phyloP scores from a whole-genome alignment of 2,113 vertebrate genomes.

The Indri indri region DNA sequence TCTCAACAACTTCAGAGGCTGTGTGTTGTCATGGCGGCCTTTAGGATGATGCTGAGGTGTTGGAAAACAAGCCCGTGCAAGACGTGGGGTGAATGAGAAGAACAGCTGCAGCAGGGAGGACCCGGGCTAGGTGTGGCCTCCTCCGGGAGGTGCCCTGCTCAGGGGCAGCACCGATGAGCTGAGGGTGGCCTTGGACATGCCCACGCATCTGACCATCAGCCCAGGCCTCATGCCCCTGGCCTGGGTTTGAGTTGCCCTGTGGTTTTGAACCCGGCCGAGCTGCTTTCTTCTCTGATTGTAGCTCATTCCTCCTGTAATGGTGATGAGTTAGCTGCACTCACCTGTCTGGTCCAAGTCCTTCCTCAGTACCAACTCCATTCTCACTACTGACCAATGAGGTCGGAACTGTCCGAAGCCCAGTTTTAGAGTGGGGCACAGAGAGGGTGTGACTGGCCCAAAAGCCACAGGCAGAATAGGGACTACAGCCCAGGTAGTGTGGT shows the following conservation, averaged over 20 bases:
- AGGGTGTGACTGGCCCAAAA: not conserved
- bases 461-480: not conserved
- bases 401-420: accelerated
- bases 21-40: not conserved
- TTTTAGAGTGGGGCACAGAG: not conserved
- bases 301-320: not conserved
- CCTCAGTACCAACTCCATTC: not conserved
- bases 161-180: not conserved
- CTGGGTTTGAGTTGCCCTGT: not conserved
- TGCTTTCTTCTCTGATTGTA: not conserved
- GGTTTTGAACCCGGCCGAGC: not conserved
- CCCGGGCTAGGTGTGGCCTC: not conserved
- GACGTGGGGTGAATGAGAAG: not conserved
- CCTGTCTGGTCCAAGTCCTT: not conserved
- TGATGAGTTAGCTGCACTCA: too few relatives aligned
- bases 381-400: accelerated
- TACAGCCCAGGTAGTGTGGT: not conserved
- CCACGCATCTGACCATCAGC: not conserved
- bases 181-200: not conserved
- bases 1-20: not conserved
- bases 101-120: not conserved
- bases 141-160: not conserved
- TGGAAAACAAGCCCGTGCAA: not conserved
- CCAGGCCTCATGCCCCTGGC: not conserved
- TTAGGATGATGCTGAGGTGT: too few relatives aligned